Conservation (phyloP, 2,888 invertebrate species). For the Lasioglossum leucozonium region DNA sequence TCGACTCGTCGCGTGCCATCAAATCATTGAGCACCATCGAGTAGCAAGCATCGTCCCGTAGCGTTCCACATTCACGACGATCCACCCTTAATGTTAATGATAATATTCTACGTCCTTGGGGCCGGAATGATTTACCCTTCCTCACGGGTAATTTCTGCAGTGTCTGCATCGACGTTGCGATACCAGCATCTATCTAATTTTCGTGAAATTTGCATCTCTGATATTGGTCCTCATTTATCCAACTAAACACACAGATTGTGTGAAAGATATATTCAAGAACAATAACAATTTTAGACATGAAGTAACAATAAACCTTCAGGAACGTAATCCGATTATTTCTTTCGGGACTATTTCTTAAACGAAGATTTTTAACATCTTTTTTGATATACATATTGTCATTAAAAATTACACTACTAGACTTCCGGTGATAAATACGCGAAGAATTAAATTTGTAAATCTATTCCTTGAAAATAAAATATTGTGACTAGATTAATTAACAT, state of each 20-base stretch:
- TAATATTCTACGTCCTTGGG: not conserved
- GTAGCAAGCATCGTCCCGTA: not conserved
- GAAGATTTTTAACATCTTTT: not conserved
- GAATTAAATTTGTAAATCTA: too few species aligned
- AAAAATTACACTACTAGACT: too few species aligned
- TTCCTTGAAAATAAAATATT: too few species aligned
- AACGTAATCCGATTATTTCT: not conserved
- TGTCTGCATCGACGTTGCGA: not conserved
- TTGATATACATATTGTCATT: too few species aligned
- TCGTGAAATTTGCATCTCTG: not conserved
- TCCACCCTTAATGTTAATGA: not conserved
- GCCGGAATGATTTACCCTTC: not conserved
- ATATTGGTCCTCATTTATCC: not conserved
- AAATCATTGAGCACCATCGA: not conserved
- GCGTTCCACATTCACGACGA: not conserved
- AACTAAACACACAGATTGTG: not conserved
- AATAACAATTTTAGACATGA: not conserved
- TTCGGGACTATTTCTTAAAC: too few species aligned
- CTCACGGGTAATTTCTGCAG: not conserved
- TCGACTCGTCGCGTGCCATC: not conserved
- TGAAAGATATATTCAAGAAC: not conserved
- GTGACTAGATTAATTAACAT: too few species aligned
- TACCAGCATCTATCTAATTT: not conserved
- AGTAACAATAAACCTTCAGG: not conserved
- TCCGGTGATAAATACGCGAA: too few species aligned